Evolutionary conservation across 2,113 vertebrate genomes (phyloP), one percentile per base, ranked within the genome.

Genomic region (Aphyosemion australe): DNA sequence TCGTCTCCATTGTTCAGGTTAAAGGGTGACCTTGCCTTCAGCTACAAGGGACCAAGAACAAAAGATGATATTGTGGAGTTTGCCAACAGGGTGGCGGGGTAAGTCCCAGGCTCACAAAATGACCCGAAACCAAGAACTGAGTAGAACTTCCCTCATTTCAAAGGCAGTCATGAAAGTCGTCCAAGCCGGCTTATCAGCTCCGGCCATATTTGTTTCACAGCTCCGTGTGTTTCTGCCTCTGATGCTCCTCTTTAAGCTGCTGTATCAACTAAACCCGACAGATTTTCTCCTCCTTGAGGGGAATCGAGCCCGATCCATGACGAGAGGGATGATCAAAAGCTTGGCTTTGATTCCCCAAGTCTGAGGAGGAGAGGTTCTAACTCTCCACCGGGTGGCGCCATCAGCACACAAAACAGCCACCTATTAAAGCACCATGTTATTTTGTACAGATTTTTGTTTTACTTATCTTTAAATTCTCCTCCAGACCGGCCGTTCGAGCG

Each of bases 11-110:
- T 47, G 37, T 42, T 48, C 78, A 99, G 97, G 74, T 92, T 99
- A 76, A 99, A 99, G 84, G 95, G 94, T 4, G 96, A 98, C 46
- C 92, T 97, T 18, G 96, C 96, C 5, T 99, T 98, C 76, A 98
- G 95, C 84, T 99, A 99, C 68, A 96, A 96, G 87, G 97, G 97
- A 69, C 95, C 96, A 12, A 92, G 97, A 81, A 99, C 96, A 76
- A 99, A 97, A 92, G 96, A 98, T 74, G 97, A 97, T 81, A 99
- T 99, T 57, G 90, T 99, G 66, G 97, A 98, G 76, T 99, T 99
- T 91, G 94, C 97, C 80, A 98, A 96, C 89, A 94, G 97, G 88
- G 96, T 99, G 43, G 93, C 97, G 31, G 97, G 97, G 97, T 98
- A 82, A 96, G 95, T 82, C 34, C 11, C 45, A 37, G 14, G 5